These are phyloP conservation scores for Parthenolecanium corni DNA, from an alignment of 2,888 invertebrate genomes.

Conservation along the genomic window DNA sequence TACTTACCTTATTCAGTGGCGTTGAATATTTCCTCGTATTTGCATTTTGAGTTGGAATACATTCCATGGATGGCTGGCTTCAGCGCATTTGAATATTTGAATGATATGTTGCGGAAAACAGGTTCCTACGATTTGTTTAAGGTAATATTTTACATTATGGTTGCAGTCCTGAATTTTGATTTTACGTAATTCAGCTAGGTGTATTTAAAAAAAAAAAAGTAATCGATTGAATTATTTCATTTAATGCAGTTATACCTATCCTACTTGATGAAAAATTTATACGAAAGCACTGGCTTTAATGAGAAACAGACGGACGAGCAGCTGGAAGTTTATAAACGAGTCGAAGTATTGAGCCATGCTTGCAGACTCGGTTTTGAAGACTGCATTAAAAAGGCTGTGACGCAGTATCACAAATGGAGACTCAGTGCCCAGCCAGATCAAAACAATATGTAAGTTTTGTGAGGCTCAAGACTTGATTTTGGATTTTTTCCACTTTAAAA, in stretches of 20 bases:
- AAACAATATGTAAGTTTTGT: slow-evolving; percentile 57
- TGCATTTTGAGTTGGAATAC: slow-evolving; percentile 67
- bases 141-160: slow-evolving; percentile 42
- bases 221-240: not conserved
- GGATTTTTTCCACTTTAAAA: too few species aligned
- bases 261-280: slow-evolving; percentile 52
- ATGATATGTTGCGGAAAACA: slow-evolving; percentile 66
- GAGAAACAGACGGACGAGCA: slow-evolving; percentile 52
- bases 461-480: not conserved
- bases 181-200: not conserved
- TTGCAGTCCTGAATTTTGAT: not conserved
- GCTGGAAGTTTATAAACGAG: slow-evolving; percentile 56
- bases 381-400: slow-evolving; percentile 60
- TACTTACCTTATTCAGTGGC: slow-evolving; percentile 58
- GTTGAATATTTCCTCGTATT: slow-evolving; percentile 65
- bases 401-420: slow-evolving; percentile 65
- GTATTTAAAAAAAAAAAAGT: not conserved
- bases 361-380: slow-evolving; percentile 62
- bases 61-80: slow-evolving; percentile 80
- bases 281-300: slow-evolving; percentile 56
- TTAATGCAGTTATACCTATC: slow-evolving; percentile 53
- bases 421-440: slow-evolving; percentile 55
- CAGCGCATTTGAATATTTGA: slow-evolving; percentile 61
- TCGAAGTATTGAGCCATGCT: slow-evolving; percentile 59
- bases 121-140: slow-evolving; percentile 54